Evolutionary conservation across 1,140 invertebrate species (phyloP), one percentile per base, ranked within the genome.

Genomic region (Neodiprion virginianus): DNA sequence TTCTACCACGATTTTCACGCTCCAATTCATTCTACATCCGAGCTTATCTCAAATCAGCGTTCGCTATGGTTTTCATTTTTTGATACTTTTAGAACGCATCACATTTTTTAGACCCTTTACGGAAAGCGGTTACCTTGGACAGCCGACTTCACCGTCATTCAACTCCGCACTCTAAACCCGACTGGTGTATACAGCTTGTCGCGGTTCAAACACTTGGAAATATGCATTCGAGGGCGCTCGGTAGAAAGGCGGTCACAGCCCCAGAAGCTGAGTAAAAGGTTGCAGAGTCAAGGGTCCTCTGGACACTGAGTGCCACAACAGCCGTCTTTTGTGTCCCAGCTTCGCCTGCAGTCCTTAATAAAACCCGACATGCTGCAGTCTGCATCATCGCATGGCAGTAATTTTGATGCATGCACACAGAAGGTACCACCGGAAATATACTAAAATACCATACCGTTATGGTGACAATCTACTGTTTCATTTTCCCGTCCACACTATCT

Each of bases 251-350:
- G 53, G 72, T 78, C 68, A 69, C 69, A 50, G 49, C 40, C 21
- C 70, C 65, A 67, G 73, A 71, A 72, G 69, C 67, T 71, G 61
- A 76, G 75, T 80, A 78, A 80, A 80, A 80, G 78, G 74, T 78
- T 73, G 67, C 70, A 61, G 53, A 61, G 53, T 61, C 53, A 8
- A 61, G 53, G 53, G 53, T 61, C 53, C 53, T 61, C 8, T 61
- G 11, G 4, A 61, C 5, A 61, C 53, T 17, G 53, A 61, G 53
- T 14, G 53, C 53, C 53, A 61, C 53, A 61, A 61, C 53, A 61
- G 53, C 53, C 28, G 28, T 40, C 28, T 40, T 40, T 40, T 40
- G 28, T 40, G 28, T 40, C 28, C 28, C 28, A 40, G 28, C 28
- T 40, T 40, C 28, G 28, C 28, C 28, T 40, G 28, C 28, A 61